Conservation (phyloP, 2,113 vertebrate genomes). For the Petrocephalus microphthalmus region DNA sequence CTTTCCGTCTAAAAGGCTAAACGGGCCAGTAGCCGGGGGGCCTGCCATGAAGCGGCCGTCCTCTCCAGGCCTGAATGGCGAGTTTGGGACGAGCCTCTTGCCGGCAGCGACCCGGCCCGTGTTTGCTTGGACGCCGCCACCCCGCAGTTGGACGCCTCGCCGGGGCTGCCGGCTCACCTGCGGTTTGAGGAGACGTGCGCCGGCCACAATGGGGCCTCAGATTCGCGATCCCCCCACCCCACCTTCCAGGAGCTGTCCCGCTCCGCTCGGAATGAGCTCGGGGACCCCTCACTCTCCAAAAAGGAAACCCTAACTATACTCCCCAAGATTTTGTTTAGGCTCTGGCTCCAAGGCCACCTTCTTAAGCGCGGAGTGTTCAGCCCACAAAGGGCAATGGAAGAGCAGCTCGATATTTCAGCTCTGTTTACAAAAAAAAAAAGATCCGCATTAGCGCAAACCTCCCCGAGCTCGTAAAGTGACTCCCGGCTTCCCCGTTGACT, state of each 20-base stretch:
- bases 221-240: slow-evolving; percentile 49
- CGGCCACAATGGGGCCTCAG: slow-evolving; percentile 87
- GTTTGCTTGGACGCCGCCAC: slow-evolving; percentile 21
- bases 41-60: neutral
- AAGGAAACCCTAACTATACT: slow-evolving; percentile 39
- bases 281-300: slow-evolving; percentile 40
- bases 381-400: neutral
- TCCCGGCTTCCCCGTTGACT: neutral
- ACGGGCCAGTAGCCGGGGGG: neutral
- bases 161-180: slow-evolving; percentile 83
- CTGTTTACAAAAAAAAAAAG: neutral
- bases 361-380: neutral
- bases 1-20: slow-evolving; percentile 21
- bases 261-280: slow-evolving; percentile 67
- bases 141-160: slow-evolving; percentile 62
- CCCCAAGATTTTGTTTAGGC: neutral
- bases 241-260: slow-evolving; percentile 58
- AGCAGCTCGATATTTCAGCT: neutral
- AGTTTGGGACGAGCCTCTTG: neutral
- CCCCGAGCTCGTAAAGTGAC: neutral
- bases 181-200: slow-evolving; percentile 74
- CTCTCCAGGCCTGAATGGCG: neutral
- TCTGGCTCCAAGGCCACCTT: neutral
- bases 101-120: neutral
- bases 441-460: neutral